These are phyloP conservation scores for Pomatorhinus ruficollis DNA, from an alignment of 2,113 vertebrate genomes.

Conservation along the genomic window DNA sequence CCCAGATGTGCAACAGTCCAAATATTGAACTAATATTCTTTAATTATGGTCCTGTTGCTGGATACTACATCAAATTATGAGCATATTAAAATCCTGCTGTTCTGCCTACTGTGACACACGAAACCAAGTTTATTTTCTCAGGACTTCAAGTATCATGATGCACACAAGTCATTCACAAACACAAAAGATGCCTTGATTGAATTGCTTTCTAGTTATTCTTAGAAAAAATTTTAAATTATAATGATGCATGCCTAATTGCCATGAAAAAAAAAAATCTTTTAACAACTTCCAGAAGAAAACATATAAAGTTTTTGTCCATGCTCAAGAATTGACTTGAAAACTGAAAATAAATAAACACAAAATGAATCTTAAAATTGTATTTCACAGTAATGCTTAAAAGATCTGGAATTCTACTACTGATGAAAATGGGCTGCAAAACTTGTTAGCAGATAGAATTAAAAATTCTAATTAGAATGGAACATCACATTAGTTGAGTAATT, in stretches of 20 bases:
- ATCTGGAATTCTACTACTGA: background rate
- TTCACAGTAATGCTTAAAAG: background rate
- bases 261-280: background rate
- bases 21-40: background rate
- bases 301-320: background rate
- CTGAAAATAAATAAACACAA: background rate
- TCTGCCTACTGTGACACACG: background rate
- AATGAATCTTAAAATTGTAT: background rate
- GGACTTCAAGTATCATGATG: background rate
- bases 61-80: background rate
- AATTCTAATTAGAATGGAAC: background rate
- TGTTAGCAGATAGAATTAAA: background rate
- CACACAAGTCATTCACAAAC: background rate
- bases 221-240: background rate
- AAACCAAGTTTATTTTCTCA: background rate
- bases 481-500: background rate
- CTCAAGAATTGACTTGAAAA: background rate
- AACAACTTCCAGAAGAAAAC: background rate
- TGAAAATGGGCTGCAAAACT: background rate
- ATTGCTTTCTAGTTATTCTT: background rate
- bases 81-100: background rate
- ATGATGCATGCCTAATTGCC: background rate
- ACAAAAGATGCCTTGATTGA: background rate
- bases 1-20: background rate
- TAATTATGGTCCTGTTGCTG: background rate